Evolutionary conservation across 1,140 invertebrate species (phyloP), one percentile per base, ranked within the genome.

Genomic region (Drosophila micromelanica): DNA sequence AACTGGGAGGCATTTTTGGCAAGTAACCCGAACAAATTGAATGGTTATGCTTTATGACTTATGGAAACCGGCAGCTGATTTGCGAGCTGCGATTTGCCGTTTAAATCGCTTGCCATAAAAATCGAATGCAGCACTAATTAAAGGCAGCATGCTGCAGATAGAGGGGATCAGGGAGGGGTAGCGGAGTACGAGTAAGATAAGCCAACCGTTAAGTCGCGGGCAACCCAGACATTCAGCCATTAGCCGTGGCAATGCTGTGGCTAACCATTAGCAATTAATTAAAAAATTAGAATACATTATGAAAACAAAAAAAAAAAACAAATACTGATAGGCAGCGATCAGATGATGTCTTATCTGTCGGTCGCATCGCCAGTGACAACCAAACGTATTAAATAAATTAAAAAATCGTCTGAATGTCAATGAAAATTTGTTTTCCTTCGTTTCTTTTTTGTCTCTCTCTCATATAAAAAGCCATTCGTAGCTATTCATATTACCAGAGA

Each of bases 231-330:
- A 73, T 69, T 61, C 48, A 67, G 42, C 78, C 75, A 86, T 86
- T 86, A 86, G 82, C 60, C 38, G 30, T 5, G 17, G 54, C 77
- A 84, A 81, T 79, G 84, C 61, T 73, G 84, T 87, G 84, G 76
- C 80, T 89, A 89, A 89, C 84, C 85, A 89, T 89, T 89, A 89
- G 80, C 85, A 89, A 89, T 89, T 89, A 89, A 89, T 89, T 89
- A 89, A 89, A 89, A 90, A 89, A 89, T 80, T 89, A 84, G 85
- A 89, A 89, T 90, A 89, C 84, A 78, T 89, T 89, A 89, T 13
- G 51, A 54, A 49, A 35, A 35, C 30, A 32, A 8, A 35, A 35
- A 7, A 32, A 35, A 35, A 35, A 35, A 35, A 35, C 8, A 35
- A 9, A 7, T 8, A 71, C 67, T 60, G 73, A 76, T 76, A 71